These are phyloP conservation scores for Torymus aiolomorphi DNA, from an alignment of 2,888 invertebrate species.

Conservation along the genomic window DNA sequence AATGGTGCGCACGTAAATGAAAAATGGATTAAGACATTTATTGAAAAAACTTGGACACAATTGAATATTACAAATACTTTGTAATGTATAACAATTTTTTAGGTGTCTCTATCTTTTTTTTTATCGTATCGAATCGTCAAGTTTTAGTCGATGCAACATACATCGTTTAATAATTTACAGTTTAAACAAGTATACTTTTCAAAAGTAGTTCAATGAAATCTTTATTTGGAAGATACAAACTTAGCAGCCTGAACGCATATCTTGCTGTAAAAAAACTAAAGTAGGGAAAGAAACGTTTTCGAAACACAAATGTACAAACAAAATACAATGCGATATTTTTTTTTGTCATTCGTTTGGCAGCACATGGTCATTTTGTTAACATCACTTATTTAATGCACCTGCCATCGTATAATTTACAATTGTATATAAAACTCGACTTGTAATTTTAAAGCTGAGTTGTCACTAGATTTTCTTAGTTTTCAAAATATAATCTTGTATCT, in stretches of 20 bases:
- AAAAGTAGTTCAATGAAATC: constrained; percentile 58
- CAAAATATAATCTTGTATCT: constrained; percentile 65
- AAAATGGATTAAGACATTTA: constrained; percentile 45
- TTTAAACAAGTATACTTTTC: constrained; percentile 40
- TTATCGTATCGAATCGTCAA: constrained; percentile 30
- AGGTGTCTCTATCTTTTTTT: constrained; percentile 7
- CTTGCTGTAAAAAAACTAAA: constrained; percentile 64
- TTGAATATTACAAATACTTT: constrained; percentile 38
- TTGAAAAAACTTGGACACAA: constrained; percentile 43
- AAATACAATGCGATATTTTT: constrained; percentile 68
- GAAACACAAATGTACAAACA: constrained; percentile 73
- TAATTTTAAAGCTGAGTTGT: constrained; percentile 62
- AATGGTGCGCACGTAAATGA: constrained; percentile 50
- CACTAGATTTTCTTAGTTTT: constrained; percentile 56
- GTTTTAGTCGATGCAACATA: constrained; percentile 21
- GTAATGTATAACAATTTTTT: constrained; percentile 32
- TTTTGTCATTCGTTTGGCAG: constrained; percentile 62
- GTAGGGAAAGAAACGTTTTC: constrained; percentile 61
- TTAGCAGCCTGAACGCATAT: constrained; percentile 55
- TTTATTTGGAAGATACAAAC: constrained; percentile 74
- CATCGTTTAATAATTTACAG: constrained; percentile 37
- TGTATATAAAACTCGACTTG: constrained; percentile 66
- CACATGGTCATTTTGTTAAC: constrained; percentile 45
- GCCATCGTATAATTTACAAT: constrained; percentile 61
- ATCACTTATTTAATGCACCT: constrained; percentile 45